Evolutionary conservation across 1,140 invertebrate species (phyloP).

Genomic region (Triops cancriformis): DNA sequence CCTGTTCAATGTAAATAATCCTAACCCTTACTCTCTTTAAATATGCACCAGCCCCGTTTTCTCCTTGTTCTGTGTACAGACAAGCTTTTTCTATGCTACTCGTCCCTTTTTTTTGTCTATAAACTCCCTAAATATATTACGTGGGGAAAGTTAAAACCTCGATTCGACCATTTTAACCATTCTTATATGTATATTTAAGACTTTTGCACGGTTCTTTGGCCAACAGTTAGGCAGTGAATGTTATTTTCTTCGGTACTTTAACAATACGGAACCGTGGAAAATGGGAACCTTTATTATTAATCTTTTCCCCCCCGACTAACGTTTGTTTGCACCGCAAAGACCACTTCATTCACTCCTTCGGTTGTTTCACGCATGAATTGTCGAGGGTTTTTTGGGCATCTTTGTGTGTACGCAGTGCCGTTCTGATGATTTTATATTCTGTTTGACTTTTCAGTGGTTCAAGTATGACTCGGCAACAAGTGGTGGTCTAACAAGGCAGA

Average conservation of each 20-base stretch:
- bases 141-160: neutral
- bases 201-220: neutral
- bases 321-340: neutral
- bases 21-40: neutral
- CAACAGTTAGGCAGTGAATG: neutral
- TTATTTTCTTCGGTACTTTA: neutral
- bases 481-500: neutral
- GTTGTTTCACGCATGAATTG: neutral
- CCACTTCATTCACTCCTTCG: neutral
- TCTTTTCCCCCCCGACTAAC: neutral
- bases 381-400: neutral
- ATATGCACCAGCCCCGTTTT: neutral
- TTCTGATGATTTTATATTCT: neutral
- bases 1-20: neutral
- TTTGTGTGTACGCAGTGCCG: neutral
- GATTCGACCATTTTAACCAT: neutral
- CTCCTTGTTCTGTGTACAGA: neutral
- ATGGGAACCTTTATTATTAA: neutral
- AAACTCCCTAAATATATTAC: neutral
- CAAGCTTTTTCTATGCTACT: neutral
- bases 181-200: neutral
- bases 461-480: neutral
- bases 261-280: neutral
- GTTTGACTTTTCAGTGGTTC: neutral
- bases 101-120: neutral